phyloP scores from a whole-genome alignment of 2,797 vertebrate genomes.

The Rallus crepitans region DNA sequence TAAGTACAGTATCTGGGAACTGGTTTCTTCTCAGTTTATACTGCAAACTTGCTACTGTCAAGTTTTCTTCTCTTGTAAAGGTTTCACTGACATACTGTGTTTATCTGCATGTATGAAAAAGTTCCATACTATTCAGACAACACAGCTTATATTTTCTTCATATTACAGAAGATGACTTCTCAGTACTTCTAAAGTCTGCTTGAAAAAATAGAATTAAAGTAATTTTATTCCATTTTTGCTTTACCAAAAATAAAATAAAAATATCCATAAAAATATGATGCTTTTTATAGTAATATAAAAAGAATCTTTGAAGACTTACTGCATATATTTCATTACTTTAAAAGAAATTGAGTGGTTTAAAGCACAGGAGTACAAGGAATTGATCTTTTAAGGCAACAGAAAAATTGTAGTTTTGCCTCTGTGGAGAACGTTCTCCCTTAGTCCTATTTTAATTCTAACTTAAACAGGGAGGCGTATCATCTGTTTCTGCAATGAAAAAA shows the following conservation, averaged over 20 bases:
- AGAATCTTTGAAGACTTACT: not conserved
- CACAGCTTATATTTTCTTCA: not conserved
- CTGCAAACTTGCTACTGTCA: not conserved
- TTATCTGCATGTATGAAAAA: not conserved
- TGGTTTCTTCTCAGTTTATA: not conserved
- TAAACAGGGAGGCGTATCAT: not conserved
- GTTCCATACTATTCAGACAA: not conserved
- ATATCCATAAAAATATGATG: not conserved
- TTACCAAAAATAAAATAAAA: not conserved
- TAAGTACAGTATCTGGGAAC: not conserved
- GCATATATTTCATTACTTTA: not conserved
- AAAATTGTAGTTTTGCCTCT: not conserved
- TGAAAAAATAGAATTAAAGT: not conserved
- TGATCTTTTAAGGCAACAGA: not conserved
- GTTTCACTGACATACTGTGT: not conserved
- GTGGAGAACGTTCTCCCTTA: not conserved
- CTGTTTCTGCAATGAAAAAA: not conserved
- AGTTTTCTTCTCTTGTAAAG: not conserved
- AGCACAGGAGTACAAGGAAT: not conserved
- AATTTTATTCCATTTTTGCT: not conserved
- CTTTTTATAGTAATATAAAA: not conserved
- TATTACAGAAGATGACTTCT: not conserved
- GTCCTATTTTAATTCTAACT: not conserved
- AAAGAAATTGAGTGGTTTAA: not conserved
- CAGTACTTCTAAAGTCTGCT: not conserved